Evolutionary conservation across 1,140 invertebrate genomes (phyloP), one percentile per base, ranked within the genome.

Genomic region (Linepithema humile): DNA sequence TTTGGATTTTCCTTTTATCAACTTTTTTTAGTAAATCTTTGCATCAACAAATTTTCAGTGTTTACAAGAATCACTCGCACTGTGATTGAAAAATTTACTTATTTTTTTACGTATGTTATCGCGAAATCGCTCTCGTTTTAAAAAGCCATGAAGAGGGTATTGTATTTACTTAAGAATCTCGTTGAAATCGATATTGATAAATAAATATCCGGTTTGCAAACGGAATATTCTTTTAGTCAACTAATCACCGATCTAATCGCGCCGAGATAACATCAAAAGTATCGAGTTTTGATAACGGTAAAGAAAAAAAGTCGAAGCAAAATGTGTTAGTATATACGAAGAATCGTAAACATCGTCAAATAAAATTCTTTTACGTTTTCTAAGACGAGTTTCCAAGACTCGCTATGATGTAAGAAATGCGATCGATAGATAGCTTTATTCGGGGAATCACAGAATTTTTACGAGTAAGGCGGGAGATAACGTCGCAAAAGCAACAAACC

Each of bases 231-330:
- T 72, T 69, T 53, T n/a, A n/a, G 20, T 45, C 64, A 23, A 1
- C 3, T 74, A 72, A 85, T 87, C 83, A 40, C 40, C 45, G 72
- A 84, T 85, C 85, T 87, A 88, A 88, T 88, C 87, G 45, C 53
- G 0, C 2, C 3, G 38, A 75, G 85, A 84, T 88, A 87, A 64
- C 50, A 26, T 29, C 15, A 48, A 80, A 80, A 80, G 48, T 80
- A 15, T 55, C n/a, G 35, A 77, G 50, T 82, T 70, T 69, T 50
- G 80, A 32, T 23, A 23, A 26, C 15, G 12, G 17, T 29, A 74
- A 35, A 15, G 10, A 43, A 55, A 40, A 80, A 78, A 32, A 69
- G 23, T 0, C 45, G 40, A 35, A 62, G 73, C 50, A 32, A 20
- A 50, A 53, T 35, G 45, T 23, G 29, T 15, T 3, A n/a, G 32